Evolutionary conservation across 1,140 invertebrate species (phyloP), one percentile per base, ranked within the genome.

Genomic region (Harlomillsia oculata): DNA sequence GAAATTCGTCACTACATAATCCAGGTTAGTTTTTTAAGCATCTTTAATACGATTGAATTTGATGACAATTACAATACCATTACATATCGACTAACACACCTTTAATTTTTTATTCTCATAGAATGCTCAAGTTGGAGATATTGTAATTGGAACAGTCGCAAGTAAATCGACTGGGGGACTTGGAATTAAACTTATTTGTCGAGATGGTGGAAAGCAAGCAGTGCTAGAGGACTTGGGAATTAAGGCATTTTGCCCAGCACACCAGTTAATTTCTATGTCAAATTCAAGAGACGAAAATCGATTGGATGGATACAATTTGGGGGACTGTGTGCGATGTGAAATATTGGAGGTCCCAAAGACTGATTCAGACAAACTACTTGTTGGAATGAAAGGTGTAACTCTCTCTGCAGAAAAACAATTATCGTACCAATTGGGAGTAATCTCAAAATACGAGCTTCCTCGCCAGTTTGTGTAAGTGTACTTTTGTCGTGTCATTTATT

Each of bases 211-310:
- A 32, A 80, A 79, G 65, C 79, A 81, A 30, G 76, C 83, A 71
- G 84, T 86, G 74, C 81, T 90, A 28, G 82, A 82, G 44, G 86
- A 91, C 72, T 79, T 91, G 55, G 84, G 83, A 71, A 81, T 91
- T 49, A 89, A 86, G 78, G 87, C 78, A 71, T 59, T 53, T 57
- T 60, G 46, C 20, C 58, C 58, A 11, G 18, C 43, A 3, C 49
- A 46, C 57, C 36, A 66, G 21, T 41, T 56, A 49, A 32, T 71
- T 56, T 68, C 72, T 14, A 60, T 67, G 62, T 66, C 69, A 69
- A 59, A 67, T 62, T 40, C 45, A 5, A 51, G 25, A 21, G 53
- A 49, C 56, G 26, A 51, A 6, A 59, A 50, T 37, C 49, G 34
- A 45, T 46, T 53, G 2, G n/a, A n/a, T n/a, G n/a, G n/a, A n/a